Base-by-base conservation (phyloP, 2,797 vertebrate species). In the Argentina silus region DNA sequence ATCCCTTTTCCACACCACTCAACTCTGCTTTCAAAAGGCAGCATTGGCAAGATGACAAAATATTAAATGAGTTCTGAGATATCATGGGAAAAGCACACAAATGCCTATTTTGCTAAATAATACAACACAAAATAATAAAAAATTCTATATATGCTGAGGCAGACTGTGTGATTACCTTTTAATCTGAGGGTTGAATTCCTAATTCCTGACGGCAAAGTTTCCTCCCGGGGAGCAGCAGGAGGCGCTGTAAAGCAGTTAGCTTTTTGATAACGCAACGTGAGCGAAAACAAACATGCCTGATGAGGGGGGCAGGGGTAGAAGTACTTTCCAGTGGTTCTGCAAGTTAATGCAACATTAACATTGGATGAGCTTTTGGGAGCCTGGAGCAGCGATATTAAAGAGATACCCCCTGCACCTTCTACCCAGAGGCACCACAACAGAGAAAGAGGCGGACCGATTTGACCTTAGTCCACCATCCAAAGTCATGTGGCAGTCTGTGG, bases 261-360 rank as follows among this genome's bases (percentile, higher is more conserved):
- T 85, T 92, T 81, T 91, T 91, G 85, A 91, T 91, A 91, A 89
- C 85, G 79, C 85, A 89, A 87, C 83, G 79, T 75, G 76, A 85
- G 82, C 78, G 83, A 92, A 92, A 93, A 92, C 90, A 93, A 94
- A 93, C 88, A 90, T 90, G 92, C 88, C 89, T 87, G 89, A 88
- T 88, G 81, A 65, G 73, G 69, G 76, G 59, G 81, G 85, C 75
- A 80, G 75, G 74, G 83, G 84, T 63, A 36, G 78, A 65, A 68
- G 70, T 73, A 86, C 82, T 57, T 44, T 79, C 85, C 72, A 80
- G 80, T 76, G 76, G 65, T 84, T 84, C 75, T 45, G 79, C 81
- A 81, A 85, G 66, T 82, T 85, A 81, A 86, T 83, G 82, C 74
- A 82, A 89, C 79, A 88, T 89, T 87, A 85, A 80, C 65, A 48